Evolutionary conservation across 2,888 invertebrate genomes (phyloP), one percentile per base, ranked within the genome.

Genomic region (Prosapia bicincta): DNA sequence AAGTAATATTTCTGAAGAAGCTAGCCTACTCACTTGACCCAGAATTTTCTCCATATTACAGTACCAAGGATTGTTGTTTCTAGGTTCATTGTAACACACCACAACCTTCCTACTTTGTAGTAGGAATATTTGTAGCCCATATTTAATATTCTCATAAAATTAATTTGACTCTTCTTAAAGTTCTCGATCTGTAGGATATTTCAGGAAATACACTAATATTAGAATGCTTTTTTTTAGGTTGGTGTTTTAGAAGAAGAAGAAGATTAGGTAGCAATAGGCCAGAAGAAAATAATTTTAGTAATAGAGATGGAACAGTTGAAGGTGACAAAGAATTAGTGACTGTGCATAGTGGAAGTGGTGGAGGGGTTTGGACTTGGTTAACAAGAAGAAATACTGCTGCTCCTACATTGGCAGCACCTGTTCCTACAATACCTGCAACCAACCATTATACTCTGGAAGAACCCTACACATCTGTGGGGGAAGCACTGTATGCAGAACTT

Each of bases 401-500:
- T 84, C 71, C 85, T 85, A 85, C 80, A 85, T 71, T 84, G 84
- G 74, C 84, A 82, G 80, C 84, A 84, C 79, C 84, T 83, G 6
- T 84, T 84, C 28, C 84, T 87, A 80, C 87, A 87, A 67, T 87
- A 86, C 25, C 87, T 86, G 78, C 80, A 3, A 90, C 89, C 15
- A 92, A 92, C 83, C 91, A 92, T 83, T 92, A 92, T 83, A 92
- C 91, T 6, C 90, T 91, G 89, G 91, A 90, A 79, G 90, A 89
- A 81, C 88, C 87, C 15, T 88, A 88, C 81, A 87, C 88, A 82
- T 86, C 87, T 3, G 79, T 76, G 32, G 90, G 90, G 81, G 90
- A 90, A 82, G 91, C 91, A 0, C 86, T 92, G 20, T 92, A 92
- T 83, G 91, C 92, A 7, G 92, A 92, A 84, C 84, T 92, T 80